phyloP scores from a whole-genome alignment of 2,113 vertebrate genomes.

The Sinocyclocheilus maitianheensis region DNA sequence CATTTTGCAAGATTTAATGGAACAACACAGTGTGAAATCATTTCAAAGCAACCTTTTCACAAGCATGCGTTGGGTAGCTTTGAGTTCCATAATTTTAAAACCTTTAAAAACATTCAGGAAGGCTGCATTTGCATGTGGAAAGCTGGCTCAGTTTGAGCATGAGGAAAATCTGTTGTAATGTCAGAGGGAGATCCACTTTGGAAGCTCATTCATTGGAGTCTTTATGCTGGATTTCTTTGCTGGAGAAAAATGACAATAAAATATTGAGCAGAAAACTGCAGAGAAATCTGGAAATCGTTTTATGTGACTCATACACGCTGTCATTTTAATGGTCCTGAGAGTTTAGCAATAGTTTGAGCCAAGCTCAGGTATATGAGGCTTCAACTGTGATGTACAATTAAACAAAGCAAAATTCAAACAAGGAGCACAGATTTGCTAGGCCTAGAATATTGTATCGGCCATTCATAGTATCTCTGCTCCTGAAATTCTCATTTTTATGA shows the following conservation, averaged over 20 bases:
- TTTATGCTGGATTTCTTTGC: conserved; percentile 18
- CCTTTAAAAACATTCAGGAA: background rate
- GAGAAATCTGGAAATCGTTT: background rate
- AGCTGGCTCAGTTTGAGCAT: background rate
- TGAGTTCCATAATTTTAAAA: background rate
- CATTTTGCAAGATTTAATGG: background rate
- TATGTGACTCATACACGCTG: background rate
- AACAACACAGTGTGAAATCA: conserved; percentile 11
- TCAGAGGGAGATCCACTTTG: background rate
- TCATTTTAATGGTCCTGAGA: conserved; percentile 15
- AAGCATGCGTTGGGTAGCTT: background rate
- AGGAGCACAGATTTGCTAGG: background rate
- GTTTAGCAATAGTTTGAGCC: conserved; percentile 11
- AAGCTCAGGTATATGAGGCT: conserved; percentile 8
- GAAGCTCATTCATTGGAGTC: background rate
- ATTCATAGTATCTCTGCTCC: background rate
- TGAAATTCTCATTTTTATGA: background rate
- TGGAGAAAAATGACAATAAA: conserved; percentile 21
- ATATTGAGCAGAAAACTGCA: background rate
- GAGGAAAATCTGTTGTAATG: background rate
- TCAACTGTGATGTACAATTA: conserved; percentile 8
- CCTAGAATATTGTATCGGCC: background rate
- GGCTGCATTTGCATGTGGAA: background rate
- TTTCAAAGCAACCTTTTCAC: background rate
- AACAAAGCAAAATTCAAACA: background rate